phyloP scores from a whole-genome alignment of 1,140 invertebrate species.

The Brachystomella parvula region DNA sequence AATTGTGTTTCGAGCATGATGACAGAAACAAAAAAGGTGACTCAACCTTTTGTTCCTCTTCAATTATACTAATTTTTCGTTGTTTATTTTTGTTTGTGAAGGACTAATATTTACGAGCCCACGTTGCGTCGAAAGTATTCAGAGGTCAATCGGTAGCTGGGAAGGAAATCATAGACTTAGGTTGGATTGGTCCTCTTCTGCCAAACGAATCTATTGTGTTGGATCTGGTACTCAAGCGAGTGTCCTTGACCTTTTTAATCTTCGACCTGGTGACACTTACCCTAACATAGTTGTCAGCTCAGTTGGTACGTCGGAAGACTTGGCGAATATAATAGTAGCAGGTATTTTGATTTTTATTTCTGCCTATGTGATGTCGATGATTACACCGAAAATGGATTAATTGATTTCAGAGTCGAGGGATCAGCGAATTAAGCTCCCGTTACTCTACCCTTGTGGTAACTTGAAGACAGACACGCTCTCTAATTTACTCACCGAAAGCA shows the following conservation, averaged over 20 bases:
- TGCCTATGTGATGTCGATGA: no score
- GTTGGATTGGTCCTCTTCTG: conserved; percentile 2
- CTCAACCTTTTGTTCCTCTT: no score
- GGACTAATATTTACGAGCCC: conserved; percentile 27
- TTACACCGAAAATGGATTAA: no score
- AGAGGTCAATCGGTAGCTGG: no score
- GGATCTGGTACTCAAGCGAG: conserved; percentile 15
- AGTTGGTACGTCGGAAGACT: conserved; percentile 17
- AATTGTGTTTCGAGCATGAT: no score
- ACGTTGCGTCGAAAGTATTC: conserved; percentile 26
- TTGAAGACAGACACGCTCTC: conserved; percentile 21
- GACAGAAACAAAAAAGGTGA: no score
- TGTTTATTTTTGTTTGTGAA: conserved; percentile 9
- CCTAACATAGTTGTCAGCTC: conserved; percentile 5
- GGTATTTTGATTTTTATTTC: not conserved
- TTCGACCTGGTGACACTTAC: not conserved
- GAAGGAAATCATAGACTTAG: no score
- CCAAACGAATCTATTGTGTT: conserved; percentile 23
- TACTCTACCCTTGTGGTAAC: conserved; percentile 23
- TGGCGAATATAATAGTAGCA: conserved; percentile 11
- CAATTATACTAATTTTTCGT: no score
- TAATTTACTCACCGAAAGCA: not conserved
- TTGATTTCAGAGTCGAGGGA: not conserved
- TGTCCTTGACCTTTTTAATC: not conserved
- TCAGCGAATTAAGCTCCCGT: not conserved